These are phyloP conservation scores for Metaphire vulgaris DNA, from an alignment of 1,140 invertebrate species.

Conservation along the genomic window DNA sequence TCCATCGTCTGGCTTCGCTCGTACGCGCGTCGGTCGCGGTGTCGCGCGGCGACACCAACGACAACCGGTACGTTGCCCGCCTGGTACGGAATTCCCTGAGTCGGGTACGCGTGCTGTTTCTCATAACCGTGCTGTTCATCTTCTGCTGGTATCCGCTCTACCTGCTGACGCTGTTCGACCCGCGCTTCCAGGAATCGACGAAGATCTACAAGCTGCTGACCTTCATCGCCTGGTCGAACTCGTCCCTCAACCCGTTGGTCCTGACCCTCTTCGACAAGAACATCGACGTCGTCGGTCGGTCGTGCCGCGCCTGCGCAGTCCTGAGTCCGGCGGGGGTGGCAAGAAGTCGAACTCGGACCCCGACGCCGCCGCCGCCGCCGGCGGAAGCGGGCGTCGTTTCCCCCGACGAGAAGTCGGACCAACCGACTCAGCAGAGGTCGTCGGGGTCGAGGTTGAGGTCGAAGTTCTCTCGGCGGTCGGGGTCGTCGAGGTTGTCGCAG, in stretches of 20 bases:
- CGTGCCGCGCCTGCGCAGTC: constrained; percentile 30
- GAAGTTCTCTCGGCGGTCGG: neutral
- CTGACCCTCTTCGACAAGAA: constrained; percentile 46
- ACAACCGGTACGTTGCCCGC: constrained; percentile 17
- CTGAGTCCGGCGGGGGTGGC: neutral
- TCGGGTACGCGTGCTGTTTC: constrained; percentile 45
- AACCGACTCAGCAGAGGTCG: too few relatives aligned
- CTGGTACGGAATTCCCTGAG: constrained; percentile 40
- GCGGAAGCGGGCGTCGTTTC: too few relatives aligned
- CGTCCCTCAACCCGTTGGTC: constrained; percentile 44
- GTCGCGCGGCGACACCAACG: constrained; percentile 22
- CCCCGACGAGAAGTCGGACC: neutral
- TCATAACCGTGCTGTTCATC: constrained; percentile 40
- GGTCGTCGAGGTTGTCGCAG: neutral
- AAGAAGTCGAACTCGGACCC: neutral
- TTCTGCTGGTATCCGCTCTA: constrained; percentile 51
- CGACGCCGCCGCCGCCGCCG: neutral
- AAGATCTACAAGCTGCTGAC: constrained; percentile 49
- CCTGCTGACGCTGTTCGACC: constrained; percentile 46
- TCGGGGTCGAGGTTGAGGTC: neutral
- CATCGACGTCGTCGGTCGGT: constrained; percentile 34
- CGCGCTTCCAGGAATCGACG: constrained; percentile 41
- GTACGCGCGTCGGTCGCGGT: constrained; percentile 45
- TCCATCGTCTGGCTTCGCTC: constrained; percentile 45
- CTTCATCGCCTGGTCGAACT: constrained; percentile 50